Percentiles rank a stretch among this genome's conserved stretches.
Evolutionary conservation across 2,113 vertebrate genomes (phyloP).

Genomic region (Leptocoma aspasia): DNA sequence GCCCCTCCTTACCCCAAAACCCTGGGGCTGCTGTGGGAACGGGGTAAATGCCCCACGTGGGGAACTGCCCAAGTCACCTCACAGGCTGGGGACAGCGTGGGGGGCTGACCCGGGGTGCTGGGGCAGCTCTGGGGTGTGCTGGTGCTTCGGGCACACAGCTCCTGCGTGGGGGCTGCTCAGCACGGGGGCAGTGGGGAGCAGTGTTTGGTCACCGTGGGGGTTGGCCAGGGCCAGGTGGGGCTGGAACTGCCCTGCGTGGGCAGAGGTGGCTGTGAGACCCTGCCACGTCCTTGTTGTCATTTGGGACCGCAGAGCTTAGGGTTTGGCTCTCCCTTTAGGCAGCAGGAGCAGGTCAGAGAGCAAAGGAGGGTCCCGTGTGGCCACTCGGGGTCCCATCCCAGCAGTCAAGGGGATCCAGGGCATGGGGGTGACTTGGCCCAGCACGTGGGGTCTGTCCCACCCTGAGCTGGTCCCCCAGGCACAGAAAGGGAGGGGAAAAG

Average conservation of each 20-base stretch:
- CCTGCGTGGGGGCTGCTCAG: not conserved
- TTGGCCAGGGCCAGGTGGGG: not conserved
- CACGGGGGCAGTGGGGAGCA: fast-evolving
- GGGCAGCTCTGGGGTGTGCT: not conserved
- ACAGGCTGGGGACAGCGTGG: fast-evolving
- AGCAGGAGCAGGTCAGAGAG: not conserved
- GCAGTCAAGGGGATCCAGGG: not conserved
- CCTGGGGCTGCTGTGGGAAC: fast-evolving
- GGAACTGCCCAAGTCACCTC: fast-evolving
- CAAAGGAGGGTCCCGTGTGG: not conserved
- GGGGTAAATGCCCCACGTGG: fast-evolving
- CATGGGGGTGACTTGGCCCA: not conserved
- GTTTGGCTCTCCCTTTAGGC: not conserved
- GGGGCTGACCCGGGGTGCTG: not conserved
- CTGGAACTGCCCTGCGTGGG: not conserved
- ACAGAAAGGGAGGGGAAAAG: not conserved
- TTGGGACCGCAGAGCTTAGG: fast-evolving
- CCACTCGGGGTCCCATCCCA: not conserved
- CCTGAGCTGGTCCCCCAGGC: fast-evolving
- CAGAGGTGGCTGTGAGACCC: not conserved
- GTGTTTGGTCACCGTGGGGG: fast-evolving
- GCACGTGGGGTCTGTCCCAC: not conserved
- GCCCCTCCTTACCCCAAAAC: not conserved
- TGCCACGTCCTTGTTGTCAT: fast-evolving
- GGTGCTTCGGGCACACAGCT: not conserved